Evolutionary conservation across 2,888 invertebrate species (phyloP), one percentile per base, ranked within the genome.

Genomic region (Actias luna): DNA sequence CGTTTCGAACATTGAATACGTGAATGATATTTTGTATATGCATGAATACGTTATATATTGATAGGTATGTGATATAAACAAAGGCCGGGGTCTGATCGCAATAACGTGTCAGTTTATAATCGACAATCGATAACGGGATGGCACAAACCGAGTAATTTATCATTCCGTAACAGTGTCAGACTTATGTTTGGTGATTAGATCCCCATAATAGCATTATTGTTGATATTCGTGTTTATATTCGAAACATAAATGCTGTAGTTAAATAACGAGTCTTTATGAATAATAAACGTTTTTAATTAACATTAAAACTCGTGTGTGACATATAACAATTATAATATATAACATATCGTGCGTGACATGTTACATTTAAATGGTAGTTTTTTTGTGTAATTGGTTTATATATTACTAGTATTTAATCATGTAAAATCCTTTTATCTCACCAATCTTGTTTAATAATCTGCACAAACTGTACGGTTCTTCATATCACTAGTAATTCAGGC

Each of bases 181-280:
- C 69, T 66, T 70, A 68, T 74, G 71, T 73, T 69, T 64, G 71
- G 71, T 71, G 71, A 74, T 74, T 74, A 74, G 70, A 66, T 67
- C 63, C 68, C 63, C 64, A 58, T 71, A 70, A 70, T 69, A 68
- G 66, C 61, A 36, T 50, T 59, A 66, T 65, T 67, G 60, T 65
- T 64, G 61, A 4, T 52, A n/a, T 22, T 29, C n/a, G 36, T 22
- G 31, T 61, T 2, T 1, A 18, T 42, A 55, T 61, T 61, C 39
- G 39, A 57, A 55, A 57, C 31, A 57, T 35, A 59, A 35, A 52
- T 36, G 29, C n/a, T 39, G 36, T 39, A 29, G 4, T 52, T 52
- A 29, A 52, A 52, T 29, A 16, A n/a, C n/a, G n/a, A n/a, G n/a
- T n/a, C n/a, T n/a, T n/a, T n/a, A n/a, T n/a, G n/a, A n/a, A n/a